A percentile compares a stretch with the other conserved stretches of the same genome.
phyloP scores from a whole-genome alignment of 2,113 vertebrate genomes.

The Lampris incognitus region DNA sequence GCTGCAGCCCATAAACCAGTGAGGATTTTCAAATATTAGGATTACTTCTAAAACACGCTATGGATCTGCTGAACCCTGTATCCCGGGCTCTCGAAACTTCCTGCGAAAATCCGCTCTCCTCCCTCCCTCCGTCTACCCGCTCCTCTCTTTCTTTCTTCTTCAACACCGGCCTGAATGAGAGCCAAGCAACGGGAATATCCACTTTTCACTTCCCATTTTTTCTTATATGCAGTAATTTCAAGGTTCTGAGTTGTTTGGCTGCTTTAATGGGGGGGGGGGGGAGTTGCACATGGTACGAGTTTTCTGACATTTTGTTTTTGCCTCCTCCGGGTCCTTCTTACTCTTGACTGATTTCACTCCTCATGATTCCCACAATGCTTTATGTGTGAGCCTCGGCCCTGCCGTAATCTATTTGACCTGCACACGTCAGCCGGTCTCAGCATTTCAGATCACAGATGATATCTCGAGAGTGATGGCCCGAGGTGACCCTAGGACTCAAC shows the following conservation, averaged over 20 bases:
- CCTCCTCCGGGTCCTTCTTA: neutral
- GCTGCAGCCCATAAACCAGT: slow-evolving; percentile 4
- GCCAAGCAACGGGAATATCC: neutral
- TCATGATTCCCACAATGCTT: neutral
- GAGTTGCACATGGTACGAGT: too few relatives aligned
- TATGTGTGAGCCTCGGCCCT: neutral
- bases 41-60: slow-evolving; percentile 41
- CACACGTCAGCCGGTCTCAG: slow-evolving; percentile 24
- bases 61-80: slow-evolving; percentile 44
- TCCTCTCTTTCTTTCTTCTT: slow-evolving; percentile 16
- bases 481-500: too few relatives aligned
- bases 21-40: slow-evolving; percentile 22
- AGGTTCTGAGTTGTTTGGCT: neutral
- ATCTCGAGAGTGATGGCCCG: slow-evolving; percentile 13
- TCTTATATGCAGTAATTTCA: neutral
- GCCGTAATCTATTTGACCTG: slow-evolving; percentile 32
- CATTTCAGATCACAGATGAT: neutral
- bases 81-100: slow-evolving; percentile 31
- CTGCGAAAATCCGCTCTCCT: slow-evolving; percentile 11
- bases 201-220: neutral
- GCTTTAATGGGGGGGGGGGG: too few relatives aligned
- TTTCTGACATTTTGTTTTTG: neutral
- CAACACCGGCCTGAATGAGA: neutral
- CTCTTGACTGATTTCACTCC: neutral
- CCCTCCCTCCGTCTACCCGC: neutral